Evolutionary conservation across 2,797 vertebrate genomes (phyloP).

Genomic region (Lagocephalus sceleratus): DNA sequence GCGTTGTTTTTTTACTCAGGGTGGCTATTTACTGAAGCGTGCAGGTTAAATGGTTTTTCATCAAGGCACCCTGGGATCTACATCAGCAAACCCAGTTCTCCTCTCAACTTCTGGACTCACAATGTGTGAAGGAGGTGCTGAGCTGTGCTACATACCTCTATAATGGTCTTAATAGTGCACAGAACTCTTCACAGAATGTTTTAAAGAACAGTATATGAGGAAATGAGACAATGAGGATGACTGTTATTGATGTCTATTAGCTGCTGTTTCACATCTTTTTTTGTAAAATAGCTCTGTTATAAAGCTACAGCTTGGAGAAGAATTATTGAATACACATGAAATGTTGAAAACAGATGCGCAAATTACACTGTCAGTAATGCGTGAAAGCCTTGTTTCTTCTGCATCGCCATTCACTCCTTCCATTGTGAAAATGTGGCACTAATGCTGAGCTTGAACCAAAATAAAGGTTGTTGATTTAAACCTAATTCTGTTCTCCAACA

Average conservation of each 20-base stretch:
- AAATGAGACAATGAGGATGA: slow-evolving; percentile 9
- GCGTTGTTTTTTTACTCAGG: slow-evolving; percentile 26
- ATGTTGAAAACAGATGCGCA: slow-evolving; percentile 11
- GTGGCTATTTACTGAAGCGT: slow-evolving; percentile 64
- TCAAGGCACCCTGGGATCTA: slow-evolving; percentile 70
- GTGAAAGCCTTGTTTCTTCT: slow-evolving; percentile 22
- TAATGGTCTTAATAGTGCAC: slow-evolving; percentile 43
- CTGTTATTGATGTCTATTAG: no score
- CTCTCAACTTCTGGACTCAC: slow-evolving; percentile 30
- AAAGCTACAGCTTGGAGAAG: background rate
- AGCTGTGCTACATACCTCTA: slow-evolving; percentile 26
- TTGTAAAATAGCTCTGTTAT: background rate
- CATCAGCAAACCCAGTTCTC: slow-evolving; percentile 65
- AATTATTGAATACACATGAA: slow-evolving; percentile 1
- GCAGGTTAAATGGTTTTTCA: slow-evolving; percentile 73
- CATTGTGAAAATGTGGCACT: background rate
- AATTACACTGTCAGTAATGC: slow-evolving; percentile 11
- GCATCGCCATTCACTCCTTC: slow-evolving; percentile 1
- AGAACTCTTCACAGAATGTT: slow-evolving; percentile 22
- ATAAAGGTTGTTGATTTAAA: background rate
- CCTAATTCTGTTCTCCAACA: background rate
- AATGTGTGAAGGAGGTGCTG: slow-evolving; percentile 25
- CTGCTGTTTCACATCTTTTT: slow-evolving; percentile 3
- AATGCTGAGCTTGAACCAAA: background rate
- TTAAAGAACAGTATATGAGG: slow-evolving; percentile 12